Conservation (phyloP, 2,113 vertebrate species). For the Limanda limanda region DNA sequence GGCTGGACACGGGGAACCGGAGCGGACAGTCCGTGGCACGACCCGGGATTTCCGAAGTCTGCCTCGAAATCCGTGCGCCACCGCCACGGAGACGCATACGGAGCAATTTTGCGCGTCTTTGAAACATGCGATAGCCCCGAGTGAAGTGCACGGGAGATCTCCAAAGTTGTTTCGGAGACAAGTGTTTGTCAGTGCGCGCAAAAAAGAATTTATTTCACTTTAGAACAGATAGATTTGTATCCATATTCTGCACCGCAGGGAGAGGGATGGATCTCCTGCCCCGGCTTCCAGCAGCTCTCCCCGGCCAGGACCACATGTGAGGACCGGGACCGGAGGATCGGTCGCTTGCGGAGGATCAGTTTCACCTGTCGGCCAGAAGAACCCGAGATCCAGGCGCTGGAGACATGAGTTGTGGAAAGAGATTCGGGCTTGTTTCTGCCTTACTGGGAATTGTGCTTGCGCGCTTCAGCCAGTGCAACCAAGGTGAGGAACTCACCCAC, state of each 20-base stretch:
- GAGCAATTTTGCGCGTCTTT: neutral
- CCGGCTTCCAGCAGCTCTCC: slow-evolving; percentile 22
- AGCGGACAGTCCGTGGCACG: slow-evolving; percentile 18
- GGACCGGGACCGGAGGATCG: slow-evolving; percentile 38
- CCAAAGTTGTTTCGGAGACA: slow-evolving; percentile 49
- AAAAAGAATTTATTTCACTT: slow-evolving; percentile 18
- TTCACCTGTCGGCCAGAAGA: slow-evolving; percentile 21
- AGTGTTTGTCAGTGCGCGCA: slow-evolving; percentile 5
- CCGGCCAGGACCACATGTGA: slow-evolving; percentile 53
- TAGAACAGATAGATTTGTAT: slow-evolving; percentile 9
- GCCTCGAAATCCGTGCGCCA: slow-evolving; percentile 52
- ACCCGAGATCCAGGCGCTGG: slow-evolving; percentile 33
- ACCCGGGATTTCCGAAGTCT: slow-evolving; percentile 27
- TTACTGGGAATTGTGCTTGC: slow-evolving; percentile 70
- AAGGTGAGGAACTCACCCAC: slow-evolving; percentile 67
- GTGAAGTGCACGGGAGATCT: slow-evolving; percentile 33
- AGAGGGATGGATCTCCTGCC: slow-evolving; percentile 55
- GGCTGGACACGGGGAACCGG: slow-evolving; percentile 26
- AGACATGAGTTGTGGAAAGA: slow-evolving; percentile 78
- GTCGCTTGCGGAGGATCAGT: slow-evolving; percentile 2
- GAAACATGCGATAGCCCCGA: slow-evolving; percentile 2
- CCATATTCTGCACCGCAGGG: slow-evolving; percentile 20
- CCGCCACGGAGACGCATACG: slow-evolving; percentile 27
- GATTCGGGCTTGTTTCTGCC: slow-evolving; percentile 67
- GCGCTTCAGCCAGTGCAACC: slow-evolving; percentile 68